phyloP scores from a whole-genome alignment of 2,888 invertebrate genomes.

The Vandiemenella viatica region DNA sequence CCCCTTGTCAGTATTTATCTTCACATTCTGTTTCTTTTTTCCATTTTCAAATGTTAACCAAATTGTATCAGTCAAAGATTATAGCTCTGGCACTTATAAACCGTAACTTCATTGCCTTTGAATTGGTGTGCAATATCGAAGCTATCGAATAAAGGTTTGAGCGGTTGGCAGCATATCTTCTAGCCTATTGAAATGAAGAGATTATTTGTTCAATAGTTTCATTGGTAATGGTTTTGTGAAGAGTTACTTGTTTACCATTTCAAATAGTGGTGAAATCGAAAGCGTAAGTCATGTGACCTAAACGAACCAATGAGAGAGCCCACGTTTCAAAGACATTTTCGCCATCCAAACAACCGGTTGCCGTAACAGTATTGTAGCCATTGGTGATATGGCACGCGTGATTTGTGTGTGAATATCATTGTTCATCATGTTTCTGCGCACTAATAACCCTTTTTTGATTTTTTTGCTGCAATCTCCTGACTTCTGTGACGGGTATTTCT shows the following conservation, averaged over 20 bases:
- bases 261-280: conserved; percentile 11
- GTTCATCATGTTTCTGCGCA: conserved; percentile 34
- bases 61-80: too few species aligned
- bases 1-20: too few species aligned
- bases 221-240: too few species aligned
- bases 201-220: background rate
- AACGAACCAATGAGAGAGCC: conserved; percentile 22
- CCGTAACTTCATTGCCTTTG: too few species aligned
- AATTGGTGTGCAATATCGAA: too few species aligned
- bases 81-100: too few species aligned
- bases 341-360: conserved; percentile 23
- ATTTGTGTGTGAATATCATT: conserved; percentile 30
- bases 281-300: conserved; percentile 23
- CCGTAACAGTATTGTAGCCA: conserved; percentile 29
- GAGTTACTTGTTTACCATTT: too few species aligned
- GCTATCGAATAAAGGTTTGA: too few species aligned
- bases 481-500: conserved; percentile 31
- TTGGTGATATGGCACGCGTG: too few species aligned
- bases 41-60: too few species aligned
- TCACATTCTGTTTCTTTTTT: too few species aligned
- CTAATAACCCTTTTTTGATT: conserved; percentile 32
- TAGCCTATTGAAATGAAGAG: background rate
- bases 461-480: conserved; percentile 30
- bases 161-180: too few species aligned
- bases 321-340: conserved; percentile 23